A percentile compares a stretch with the other conserved stretches of the same genome.
Conservation (phyloP, 2,888 invertebrate species). For the Notocelia uddmanniana region DNA sequence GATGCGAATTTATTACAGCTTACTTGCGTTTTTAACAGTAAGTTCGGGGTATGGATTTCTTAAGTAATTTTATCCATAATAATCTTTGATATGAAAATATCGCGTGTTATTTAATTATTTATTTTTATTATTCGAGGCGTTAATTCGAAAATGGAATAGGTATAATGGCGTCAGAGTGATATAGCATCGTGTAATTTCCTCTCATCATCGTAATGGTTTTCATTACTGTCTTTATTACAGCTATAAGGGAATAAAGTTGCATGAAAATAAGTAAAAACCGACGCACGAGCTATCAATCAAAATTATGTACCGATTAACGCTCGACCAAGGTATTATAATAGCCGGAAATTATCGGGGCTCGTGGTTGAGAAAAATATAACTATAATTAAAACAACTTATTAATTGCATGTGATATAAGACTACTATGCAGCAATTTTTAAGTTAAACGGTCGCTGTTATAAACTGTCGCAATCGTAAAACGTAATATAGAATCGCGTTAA, state of each 20-base stretch:
- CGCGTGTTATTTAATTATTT: no score
- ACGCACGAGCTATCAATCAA: slow-evolving; percentile 72
- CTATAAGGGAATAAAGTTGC: slow-evolving; percentile 63
- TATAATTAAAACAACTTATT: slow-evolving; percentile 61
- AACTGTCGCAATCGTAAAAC: slow-evolving; percentile 25
- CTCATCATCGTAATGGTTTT: slow-evolving; percentile 50
- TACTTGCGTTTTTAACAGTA: background rate
- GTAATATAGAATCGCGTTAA: background rate
- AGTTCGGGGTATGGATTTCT: background rate
- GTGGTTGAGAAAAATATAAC: slow-evolving; percentile 62
- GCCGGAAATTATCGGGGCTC: slow-evolving; percentile 70
- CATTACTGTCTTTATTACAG: slow-evolving; percentile 67
- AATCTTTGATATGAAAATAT: background rate
- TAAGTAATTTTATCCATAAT: background rate
- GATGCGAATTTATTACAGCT: no score
- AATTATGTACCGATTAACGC: slow-evolving; percentile 73
- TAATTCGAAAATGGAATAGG: slow-evolving; percentile 10
- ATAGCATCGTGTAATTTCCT: slow-evolving; percentile 21
- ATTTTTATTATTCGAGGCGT: background rate
- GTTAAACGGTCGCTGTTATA: slow-evolving; percentile 46
- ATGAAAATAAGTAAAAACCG: slow-evolving; percentile 72
- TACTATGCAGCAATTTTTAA: slow-evolving; percentile 50
- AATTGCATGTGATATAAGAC: slow-evolving; percentile 55
- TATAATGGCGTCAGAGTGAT: slow-evolving; percentile 20
- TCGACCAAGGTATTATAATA: slow-evolving; percentile 60